phyloP scores from a whole-genome alignment of 2,113 vertebrate species.

The Poecile atricapillus region DNA sequence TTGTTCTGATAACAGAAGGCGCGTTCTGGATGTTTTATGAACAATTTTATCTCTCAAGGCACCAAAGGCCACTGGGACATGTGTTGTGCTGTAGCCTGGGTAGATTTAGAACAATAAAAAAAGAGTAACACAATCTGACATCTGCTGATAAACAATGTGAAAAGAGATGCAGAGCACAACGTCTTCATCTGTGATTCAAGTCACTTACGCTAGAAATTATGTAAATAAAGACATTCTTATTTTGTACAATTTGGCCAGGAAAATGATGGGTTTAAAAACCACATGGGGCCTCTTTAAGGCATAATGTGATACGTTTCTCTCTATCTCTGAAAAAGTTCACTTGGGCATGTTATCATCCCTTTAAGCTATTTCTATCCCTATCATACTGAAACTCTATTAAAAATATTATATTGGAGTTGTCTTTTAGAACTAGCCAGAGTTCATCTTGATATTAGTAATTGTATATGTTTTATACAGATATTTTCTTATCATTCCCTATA shows the following conservation, averaged over 20 bases:
- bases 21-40: background rate
- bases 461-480: background rate
- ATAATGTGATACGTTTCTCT: background rate
- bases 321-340: background rate
- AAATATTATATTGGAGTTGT: background rate
- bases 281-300: background rate
- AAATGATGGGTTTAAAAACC: background rate
- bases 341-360: background rate
- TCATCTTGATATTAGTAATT: background rate
- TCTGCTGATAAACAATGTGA: background rate
- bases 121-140: background rate
- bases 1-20: background rate
- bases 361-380: background rate
- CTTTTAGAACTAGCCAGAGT: background rate
- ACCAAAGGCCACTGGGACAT: background rate
- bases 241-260: background rate
- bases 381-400: background rate
- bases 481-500: background rate
- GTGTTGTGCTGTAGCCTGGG: background rate
- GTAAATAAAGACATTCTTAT: background rate
- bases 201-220: background rate
- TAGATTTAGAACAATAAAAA: background rate
- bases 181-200: background rate
- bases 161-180: background rate
- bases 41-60: background rate